Evolutionary conservation across 2,888 invertebrate species (phyloP), one percentile per base, ranked within the genome.

Genomic region (Drosophila suboccidentalis): DNA sequence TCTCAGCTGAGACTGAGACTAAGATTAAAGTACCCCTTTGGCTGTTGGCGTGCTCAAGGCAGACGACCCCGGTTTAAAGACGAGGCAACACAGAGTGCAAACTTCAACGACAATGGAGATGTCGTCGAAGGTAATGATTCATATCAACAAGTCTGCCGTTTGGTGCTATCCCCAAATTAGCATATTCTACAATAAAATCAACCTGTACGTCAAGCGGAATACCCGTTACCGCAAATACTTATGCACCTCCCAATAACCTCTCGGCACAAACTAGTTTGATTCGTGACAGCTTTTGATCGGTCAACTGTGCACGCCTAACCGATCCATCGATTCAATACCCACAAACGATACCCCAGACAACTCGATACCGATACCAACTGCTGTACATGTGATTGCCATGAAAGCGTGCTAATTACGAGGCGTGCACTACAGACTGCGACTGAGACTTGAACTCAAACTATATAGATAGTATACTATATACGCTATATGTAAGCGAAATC

Each of bases 61-160:
- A 46, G 73, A 69, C 69, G 54, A 65, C 66, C 60, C 47, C 34
- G 41, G 11, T 17, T 17, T 38, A 50, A 61, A 66, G 54, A 54
- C 46, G 34, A n/a, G 32, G 13, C 53, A 44, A 46, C 53, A 49
- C 57, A 22, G 47, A 64, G 70, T 76, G 62, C 72, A 71, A 79
- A 73, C 50, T 69, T 46, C 39, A 71, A 65, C 73, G 69, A 57
- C 63, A 65, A 60, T 63, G 66, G 77, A 68, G 87, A 81, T 71
- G 61, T 78, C 76, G 86, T 81, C 72, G 88, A 86, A 85, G 83
- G 89, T 70, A 67, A 71, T 89, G 82, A 89, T 69, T 87, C 85
- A 89, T 81, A 75, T 78, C 13, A 47, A 53, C 38, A 44, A 38
- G 15, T 22, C 59, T 39, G 44, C 44, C 50, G 34, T 39, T 57